Percentiles rank a stretch among this genome's conserved stretches.
Conservation (phyloP, 2,797 vertebrate species). For the Sebastes diploproa region DNA sequence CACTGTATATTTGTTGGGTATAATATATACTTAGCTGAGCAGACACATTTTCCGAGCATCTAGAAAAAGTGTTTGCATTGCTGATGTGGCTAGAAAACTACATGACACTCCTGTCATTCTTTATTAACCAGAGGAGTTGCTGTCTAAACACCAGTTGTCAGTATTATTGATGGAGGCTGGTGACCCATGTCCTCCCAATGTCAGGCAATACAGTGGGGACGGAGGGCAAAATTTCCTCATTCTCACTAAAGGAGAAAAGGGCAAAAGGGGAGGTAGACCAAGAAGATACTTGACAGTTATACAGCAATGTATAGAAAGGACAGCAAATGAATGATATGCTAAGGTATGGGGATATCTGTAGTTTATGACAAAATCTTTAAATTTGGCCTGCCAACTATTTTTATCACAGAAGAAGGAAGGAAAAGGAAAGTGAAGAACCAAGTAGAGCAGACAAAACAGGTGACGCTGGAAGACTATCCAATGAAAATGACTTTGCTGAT, state of each 20-base stretch:
- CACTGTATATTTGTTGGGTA: background rate
- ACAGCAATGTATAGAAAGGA: background rate
- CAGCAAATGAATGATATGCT: background rate
- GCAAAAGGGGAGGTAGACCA: background rate
- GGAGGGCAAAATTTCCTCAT: background rate
- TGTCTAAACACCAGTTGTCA: conserved; percentile 34
- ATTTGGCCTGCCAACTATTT: background rate
- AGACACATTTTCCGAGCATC: background rate
- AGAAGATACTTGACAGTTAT: background rate
- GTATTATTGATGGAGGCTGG: conserved; percentile 37
- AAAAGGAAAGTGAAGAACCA: background rate
- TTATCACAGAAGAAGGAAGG: no score
- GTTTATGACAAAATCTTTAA: background rate
- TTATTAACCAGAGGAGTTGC: background rate
- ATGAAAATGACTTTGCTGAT: conserved; percentile 61
- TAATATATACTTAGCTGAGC: background rate
- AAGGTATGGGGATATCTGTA: background rate
- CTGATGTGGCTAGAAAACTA: background rate
- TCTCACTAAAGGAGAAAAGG: background rate
- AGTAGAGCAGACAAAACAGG: conserved; percentile 15
- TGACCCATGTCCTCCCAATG: conserved; percentile 40
- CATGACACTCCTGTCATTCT: conserved; percentile 1
- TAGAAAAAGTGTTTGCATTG: background rate
- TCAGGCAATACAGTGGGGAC: background rate
- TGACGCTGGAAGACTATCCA: conserved; percentile 19